These are phyloP conservation scores for Tuberolachnus salignus DNA, from an alignment of 2,888 invertebrate genomes.

Conservation along the genomic window DNA sequence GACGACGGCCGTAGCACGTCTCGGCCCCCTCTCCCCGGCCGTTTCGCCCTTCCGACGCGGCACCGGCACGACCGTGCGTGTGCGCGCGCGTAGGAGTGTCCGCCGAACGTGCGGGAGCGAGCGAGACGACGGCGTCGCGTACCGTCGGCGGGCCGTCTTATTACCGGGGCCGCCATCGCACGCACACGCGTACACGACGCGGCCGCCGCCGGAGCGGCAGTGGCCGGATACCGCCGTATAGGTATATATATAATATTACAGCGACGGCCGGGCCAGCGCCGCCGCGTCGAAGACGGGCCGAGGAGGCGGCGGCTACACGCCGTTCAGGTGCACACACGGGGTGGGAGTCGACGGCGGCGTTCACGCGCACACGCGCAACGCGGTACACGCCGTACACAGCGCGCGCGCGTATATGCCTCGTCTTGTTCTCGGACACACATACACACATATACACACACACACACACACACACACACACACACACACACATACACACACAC, in stretches of 20 bases:
- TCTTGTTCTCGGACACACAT: not conserved
- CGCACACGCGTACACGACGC: constrained; percentile 2
- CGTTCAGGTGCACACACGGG: constrained; percentile 26
- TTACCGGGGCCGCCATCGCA: constrained; percentile 26
- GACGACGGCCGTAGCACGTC: not conserved
- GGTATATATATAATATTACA: no score
- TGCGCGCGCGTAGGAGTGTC: no score
- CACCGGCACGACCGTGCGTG: constrained; percentile 20
- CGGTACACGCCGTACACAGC: not conserved
- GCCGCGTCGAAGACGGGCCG: constrained; percentile 27
- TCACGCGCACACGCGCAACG: constrained; percentile 3
- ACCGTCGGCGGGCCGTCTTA: constrained; percentile 1
- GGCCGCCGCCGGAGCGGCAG: not conserved
- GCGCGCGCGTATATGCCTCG: no score
- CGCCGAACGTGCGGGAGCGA: constrained; percentile 31
- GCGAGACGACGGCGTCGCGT: constrained; percentile 3
- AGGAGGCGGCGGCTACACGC: constrained; percentile 12
- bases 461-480: not conserved
- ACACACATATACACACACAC: not conserved
- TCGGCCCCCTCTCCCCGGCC: not conserved
- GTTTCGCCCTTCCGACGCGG: not conserved
- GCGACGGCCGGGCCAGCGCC: not conserved
- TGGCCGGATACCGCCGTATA: not conserved
- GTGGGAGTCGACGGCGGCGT: not conserved
- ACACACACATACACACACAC: not conserved